phyloP scores from a whole-genome alignment of 1,140 invertebrate genomes.

The Pseudomyrmex concolor region DNA sequence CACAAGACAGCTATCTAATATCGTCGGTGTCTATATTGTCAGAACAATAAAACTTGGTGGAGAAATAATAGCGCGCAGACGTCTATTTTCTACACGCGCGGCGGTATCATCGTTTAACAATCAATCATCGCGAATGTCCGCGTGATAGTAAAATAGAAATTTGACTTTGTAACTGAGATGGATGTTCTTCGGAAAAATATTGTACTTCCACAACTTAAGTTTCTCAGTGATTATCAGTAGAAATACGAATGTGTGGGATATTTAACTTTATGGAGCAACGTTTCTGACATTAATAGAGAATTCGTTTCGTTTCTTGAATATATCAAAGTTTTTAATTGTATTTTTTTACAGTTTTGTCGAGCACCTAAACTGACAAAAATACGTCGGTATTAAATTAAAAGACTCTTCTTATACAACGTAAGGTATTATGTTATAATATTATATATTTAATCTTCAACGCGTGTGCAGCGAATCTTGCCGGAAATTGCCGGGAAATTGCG shows the following conservation, averaged over 20 bases:
- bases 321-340: conserved; percentile 1
- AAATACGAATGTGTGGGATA: not conserved
- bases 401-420: not conserved
- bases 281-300: not conserved
- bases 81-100: conserved; percentile 47
- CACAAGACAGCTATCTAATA: conserved; percentile 39
- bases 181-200: conserved; percentile 40
- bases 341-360: not conserved
- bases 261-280: not conserved
- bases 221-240: not conserved
- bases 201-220: conserved; percentile 40
- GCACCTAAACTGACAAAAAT: not conserved
- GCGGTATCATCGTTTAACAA: conserved; percentile 44
- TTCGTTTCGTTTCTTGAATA: not conserved
- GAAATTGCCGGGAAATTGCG: conserved; percentile 64
- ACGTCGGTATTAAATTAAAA: not conserved
- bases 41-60: conserved; percentile 34
- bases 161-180: conserved; percentile 38
- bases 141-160: conserved; percentile 42
- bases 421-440: not conserved
- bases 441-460: conserved; percentile 14
- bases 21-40: conserved; percentile 13
- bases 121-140: conserved; percentile 51
- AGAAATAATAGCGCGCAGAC: conserved; percentile 23
- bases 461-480: conserved; percentile 45